Conservation (phyloP, 92 coral and sea anemone genomes). For the Scolanthus callimorphus region DNA sequence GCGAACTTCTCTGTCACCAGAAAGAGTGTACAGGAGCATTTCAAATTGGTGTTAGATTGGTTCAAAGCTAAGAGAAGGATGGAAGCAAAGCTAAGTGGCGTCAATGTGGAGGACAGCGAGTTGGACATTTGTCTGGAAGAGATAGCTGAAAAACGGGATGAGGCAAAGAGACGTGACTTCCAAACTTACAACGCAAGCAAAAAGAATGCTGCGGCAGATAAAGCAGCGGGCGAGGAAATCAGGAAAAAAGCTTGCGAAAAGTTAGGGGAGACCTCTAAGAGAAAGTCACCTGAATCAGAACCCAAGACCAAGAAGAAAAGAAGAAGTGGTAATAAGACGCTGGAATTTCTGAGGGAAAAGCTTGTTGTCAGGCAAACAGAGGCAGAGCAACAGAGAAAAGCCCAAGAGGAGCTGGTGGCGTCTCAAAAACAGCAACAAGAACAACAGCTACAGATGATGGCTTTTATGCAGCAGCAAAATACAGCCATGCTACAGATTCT, state of each 20-base stretch:
- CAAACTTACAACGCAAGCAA: not conserved
- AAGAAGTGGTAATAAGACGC: conserved; percentile 10
- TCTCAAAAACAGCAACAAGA: not conserved
- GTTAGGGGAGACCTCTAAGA: conserved; percentile 13
- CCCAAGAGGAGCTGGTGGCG: conserved; percentile 10
- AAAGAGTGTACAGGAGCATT: conserved; percentile 6
- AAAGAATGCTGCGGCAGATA: conserved; percentile 5
- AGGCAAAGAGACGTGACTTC: conserved; percentile 2
- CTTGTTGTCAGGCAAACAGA: conserved; percentile 13
- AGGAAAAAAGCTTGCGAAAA: conserved; percentile 18
- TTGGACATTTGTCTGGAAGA: conserved; percentile 1
- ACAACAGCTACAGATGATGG: not conserved
- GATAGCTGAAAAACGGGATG: conserved; percentile 4
- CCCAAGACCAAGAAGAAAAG: conserved; percentile 15
- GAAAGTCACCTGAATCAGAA: conserved; percentile 6
- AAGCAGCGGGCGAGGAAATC: conserved; percentile 10
- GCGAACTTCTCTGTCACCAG: not conserved
- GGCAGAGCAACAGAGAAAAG: conserved; percentile 17
- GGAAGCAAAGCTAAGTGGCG: conserved; percentile 13
- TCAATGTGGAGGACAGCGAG: conserved; percentile 6
- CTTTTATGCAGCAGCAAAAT: not conserved
- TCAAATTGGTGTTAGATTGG: conserved; percentile 1
- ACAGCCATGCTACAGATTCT: not conserved
- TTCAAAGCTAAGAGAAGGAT: conserved; percentile 7
- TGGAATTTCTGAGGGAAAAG: conserved; percentile 6